Percentiles rank a stretch among this genome's conserved stretches.
Conservation (phyloP, 1,140 invertebrate species). For the Zaprionus ghesquierei region DNA sequence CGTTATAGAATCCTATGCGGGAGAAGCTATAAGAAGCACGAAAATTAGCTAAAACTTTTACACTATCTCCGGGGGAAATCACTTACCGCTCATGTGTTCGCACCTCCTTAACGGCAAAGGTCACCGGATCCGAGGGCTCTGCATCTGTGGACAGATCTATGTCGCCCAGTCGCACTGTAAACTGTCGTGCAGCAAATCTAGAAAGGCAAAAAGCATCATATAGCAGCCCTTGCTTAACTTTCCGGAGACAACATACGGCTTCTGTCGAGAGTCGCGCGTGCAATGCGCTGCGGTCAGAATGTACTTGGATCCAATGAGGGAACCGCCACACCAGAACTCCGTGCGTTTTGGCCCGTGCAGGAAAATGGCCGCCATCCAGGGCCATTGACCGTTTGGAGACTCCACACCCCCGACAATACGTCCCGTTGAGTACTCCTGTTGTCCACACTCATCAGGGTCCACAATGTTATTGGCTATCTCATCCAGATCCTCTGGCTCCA, state of each 20-base stretch:
- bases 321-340: constrained; percentile 97
- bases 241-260: constrained; percentile 87
- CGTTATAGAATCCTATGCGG: constrained; percentile 94
- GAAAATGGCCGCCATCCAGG: constrained; percentile 97
- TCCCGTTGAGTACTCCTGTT: constrained; percentile 90
- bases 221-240: neutral
- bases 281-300: constrained; percentile 96
- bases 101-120: constrained; percentile 89
- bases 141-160: constrained; percentile 92
- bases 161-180: constrained; percentile 94
- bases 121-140: constrained; percentile 91
- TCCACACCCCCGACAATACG: constrained; percentile 95
- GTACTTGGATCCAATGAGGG: constrained; percentile 90
- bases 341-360: constrained; percentile 92
- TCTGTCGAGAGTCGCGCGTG: constrained; percentile 92
- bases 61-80: neutral
- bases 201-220: constrained; percentile 3
- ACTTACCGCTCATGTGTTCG: constrained; percentile 87
- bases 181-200: constrained; percentile 92
- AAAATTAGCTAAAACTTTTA: fast-evolving
- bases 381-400: constrained; percentile 91
- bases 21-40: constrained; percentile 85
- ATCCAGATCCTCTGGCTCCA: constrained; percentile 64
- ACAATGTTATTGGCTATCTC: constrained; percentile 82
- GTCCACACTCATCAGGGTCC: constrained; percentile 88